Conservation (phyloP, 2,797 vertebrate genomes). For the Catostomus latipinnis region DNA sequence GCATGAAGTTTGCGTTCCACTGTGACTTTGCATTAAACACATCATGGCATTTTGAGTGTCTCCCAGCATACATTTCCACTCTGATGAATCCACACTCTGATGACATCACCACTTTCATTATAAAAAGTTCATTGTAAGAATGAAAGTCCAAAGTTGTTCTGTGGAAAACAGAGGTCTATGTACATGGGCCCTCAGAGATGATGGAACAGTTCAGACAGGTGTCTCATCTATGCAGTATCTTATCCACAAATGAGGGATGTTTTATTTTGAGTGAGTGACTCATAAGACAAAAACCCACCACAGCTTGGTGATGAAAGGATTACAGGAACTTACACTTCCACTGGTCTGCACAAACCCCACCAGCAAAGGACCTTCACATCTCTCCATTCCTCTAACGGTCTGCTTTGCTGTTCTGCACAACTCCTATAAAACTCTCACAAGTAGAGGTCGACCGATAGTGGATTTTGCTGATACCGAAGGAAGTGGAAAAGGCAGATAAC, state of each 20-base stretch:
- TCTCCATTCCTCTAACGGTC: background rate
- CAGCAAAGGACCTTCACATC: background rate
- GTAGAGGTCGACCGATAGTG: too few species aligned
- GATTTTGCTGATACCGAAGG: too few species aligned
- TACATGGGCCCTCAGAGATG: background rate
- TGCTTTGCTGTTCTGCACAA: background rate
- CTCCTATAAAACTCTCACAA: too few species aligned
- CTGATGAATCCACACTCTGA: background rate
- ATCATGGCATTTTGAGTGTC: background rate
- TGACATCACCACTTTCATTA: constrained; percentile 16
- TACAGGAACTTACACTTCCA: constrained; percentile 56
- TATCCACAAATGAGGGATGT: constrained; percentile 18
- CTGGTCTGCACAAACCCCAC: constrained; percentile 15
- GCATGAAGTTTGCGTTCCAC: background rate
- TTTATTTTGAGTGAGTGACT: constrained; percentile 40
- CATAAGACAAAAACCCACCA: constrained; percentile 39
- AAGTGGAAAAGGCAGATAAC: too few species aligned
- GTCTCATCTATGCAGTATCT: background rate
- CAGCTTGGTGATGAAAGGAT: constrained; percentile 58
- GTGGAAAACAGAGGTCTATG: background rate
- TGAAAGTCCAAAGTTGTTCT: background rate
- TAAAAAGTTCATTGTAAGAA: background rate
- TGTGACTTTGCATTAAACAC: background rate
- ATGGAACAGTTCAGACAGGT: background rate
- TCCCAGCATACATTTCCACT: constrained; percentile 22